Conservation (phyloP, 2,797 vertebrate species). For the Spea hammondii region DNA sequence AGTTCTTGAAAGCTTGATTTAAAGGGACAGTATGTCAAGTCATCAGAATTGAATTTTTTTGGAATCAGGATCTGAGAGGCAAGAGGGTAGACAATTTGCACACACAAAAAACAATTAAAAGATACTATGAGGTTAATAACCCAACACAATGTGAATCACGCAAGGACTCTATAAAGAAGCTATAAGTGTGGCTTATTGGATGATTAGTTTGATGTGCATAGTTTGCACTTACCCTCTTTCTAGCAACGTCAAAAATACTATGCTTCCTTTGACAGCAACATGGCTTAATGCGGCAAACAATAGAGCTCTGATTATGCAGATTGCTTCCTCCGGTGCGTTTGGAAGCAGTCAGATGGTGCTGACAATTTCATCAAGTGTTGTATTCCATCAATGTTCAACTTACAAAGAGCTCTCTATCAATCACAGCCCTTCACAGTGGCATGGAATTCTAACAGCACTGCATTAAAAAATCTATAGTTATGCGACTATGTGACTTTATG, state of each 20-base stretch:
- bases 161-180: not conserved
- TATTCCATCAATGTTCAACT: slow-evolving; percentile 24
- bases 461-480: not conserved
- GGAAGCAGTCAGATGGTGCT: slow-evolving; percentile 1
- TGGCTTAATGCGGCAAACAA: slow-evolving; percentile 24
- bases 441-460: not conserved
- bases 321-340: not conserved
- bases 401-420: slow-evolving; percentile 20
- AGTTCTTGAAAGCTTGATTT: too few species aligned
- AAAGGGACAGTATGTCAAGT: too few species aligned
- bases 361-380: slow-evolving; percentile 49
- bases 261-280: slow-evolving; percentile 23
- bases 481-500: too few species aligned
- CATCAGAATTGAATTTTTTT: too few species aligned
- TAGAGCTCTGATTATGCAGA: slow-evolving; percentile 14
- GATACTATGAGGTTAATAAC: too few species aligned
- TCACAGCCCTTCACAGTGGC: not conserved
- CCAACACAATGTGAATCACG: too few species aligned
- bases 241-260: slow-evolving; percentile 51
- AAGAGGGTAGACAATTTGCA: too few species aligned
- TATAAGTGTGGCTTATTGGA: not conserved
- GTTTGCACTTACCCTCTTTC: slow-evolving; percentile 52
- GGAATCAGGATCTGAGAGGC: too few species aligned
- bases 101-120: too few species aligned
- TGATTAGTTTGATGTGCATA: slow-evolving; percentile 45